These are phyloP conservation scores for Tachina fera DNA, from an alignment of 2,888 invertebrate genomes.

Conservation along the genomic window DNA sequence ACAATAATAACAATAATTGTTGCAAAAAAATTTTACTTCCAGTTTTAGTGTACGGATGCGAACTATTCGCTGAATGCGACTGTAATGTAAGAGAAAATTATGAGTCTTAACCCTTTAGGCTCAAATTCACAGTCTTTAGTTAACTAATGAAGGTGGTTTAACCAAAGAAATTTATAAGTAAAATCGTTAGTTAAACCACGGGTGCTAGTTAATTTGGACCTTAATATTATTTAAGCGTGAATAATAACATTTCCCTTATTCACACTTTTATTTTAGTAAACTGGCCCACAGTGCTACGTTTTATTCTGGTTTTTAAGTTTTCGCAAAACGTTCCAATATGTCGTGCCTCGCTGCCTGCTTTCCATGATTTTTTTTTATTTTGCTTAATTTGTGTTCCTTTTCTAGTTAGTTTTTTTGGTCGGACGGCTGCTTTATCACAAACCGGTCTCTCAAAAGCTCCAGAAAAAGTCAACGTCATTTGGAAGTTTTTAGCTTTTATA, in stretches of 20 bases:
- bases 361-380: background rate
- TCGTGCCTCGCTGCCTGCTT: conserved; percentile 45
- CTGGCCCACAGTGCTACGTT: conserved; percentile 9
- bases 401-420: background rate
- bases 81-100: background rate
- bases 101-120: background rate
- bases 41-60: too few relatives aligned
- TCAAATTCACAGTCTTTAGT: too few relatives aligned
- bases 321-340: conserved; percentile 46
- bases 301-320: conserved; percentile 51
- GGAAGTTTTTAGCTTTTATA: conserved; percentile 51
- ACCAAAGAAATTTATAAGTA: too few relatives aligned
- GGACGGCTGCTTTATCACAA: conserved; percentile 24
- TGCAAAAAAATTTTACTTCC: too few relatives aligned
- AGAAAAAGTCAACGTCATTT: conserved; percentile 63
- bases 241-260: too few relatives aligned
- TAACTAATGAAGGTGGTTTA: too few relatives aligned
- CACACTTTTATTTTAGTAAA: background rate
- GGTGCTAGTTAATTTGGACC: too few relatives aligned
- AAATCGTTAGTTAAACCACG: too few relatives aligned
- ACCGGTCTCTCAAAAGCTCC: conserved; percentile 44
- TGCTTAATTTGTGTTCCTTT: conserved; percentile 1
- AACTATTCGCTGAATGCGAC: too few relatives aligned
- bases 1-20: too few relatives aligned
- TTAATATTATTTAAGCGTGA: background rate